phyloP scores from a whole-genome alignment of 2,113 vertebrate species.

The Nesoenas mayeri region DNA sequence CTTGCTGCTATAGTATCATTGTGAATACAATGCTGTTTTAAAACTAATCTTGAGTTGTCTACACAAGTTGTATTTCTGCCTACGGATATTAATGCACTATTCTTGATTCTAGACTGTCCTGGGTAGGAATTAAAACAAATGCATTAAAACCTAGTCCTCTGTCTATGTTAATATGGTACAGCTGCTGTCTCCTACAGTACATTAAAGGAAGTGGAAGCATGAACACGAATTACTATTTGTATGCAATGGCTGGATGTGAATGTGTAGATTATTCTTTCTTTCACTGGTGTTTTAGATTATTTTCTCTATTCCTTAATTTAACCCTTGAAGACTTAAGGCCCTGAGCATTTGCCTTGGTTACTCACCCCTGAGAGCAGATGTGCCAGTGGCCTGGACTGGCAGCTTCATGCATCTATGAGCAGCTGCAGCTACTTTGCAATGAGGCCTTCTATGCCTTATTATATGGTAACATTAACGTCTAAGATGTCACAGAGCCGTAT shows the following conservation, averaged over 20 bases:
- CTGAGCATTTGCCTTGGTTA: neutral
- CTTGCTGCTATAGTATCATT: neutral
- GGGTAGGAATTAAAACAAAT: neutral
- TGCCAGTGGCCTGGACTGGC: neutral
- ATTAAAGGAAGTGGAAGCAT: neutral
- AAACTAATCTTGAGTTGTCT: neutral
- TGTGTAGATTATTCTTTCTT: neutral
- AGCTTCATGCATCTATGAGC: neutral
- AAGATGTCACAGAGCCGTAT: neutral
- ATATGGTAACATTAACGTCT: neutral
- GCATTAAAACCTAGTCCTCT: neutral
- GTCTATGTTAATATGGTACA: neutral
- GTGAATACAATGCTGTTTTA: neutral
- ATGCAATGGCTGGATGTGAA: neutral
- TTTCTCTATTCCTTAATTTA: neutral
- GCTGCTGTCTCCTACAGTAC: neutral
- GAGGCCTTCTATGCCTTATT: neutral
- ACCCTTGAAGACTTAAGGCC: neutral
- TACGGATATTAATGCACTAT: neutral
- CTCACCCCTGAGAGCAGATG: neutral
- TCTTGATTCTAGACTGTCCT: neutral
- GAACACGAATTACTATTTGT: neutral
- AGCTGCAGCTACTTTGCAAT: neutral
- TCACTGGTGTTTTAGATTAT: neutral
- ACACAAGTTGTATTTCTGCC: neutral